Evolutionary conservation across 2,888 invertebrate species (phyloP).

Genomic region (Lepetodrilus schrolli): DNA sequence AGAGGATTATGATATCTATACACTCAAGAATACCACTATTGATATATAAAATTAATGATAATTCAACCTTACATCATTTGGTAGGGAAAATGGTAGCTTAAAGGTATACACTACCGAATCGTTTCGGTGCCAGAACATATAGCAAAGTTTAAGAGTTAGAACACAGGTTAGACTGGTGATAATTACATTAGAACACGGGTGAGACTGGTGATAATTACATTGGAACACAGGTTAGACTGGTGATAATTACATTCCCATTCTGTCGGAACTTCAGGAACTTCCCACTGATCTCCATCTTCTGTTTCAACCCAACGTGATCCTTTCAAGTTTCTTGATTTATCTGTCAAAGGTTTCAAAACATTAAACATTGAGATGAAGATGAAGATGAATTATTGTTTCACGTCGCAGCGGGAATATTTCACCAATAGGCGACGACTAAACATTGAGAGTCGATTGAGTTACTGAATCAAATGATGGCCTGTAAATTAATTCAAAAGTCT

Average conservation of each 20-base stretch:
- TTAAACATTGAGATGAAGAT: background rate
- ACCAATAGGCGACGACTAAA: too few relatives aligned
- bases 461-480: too few relatives aligned
- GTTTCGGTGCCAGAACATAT: background rate
- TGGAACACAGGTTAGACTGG: background rate
- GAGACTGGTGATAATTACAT: background rate
- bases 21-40: too few relatives aligned
- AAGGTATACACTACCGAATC: background rate
- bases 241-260: constrained; percentile 40
- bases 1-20: too few relatives aligned
- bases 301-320: constrained; percentile 32
- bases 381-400: background rate
- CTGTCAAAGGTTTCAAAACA: background rate
- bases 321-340: constrained; percentile 22
- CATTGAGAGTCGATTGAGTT: too few relatives aligned
- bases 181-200: too few relatives aligned
- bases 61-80: too few relatives aligned
- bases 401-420: too few relatives aligned
- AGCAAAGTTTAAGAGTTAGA: background rate
- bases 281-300: constrained; percentile 22
- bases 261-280: constrained; percentile 38
- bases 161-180: too few relatives aligned
- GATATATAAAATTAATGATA: too few relatives aligned
- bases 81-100: too few relatives aligned
- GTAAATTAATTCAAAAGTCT: too few relatives aligned